Evolutionary conservation across 2,113 vertebrate species (phyloP).

Genomic region (Xenopus tropicalis): DNA sequence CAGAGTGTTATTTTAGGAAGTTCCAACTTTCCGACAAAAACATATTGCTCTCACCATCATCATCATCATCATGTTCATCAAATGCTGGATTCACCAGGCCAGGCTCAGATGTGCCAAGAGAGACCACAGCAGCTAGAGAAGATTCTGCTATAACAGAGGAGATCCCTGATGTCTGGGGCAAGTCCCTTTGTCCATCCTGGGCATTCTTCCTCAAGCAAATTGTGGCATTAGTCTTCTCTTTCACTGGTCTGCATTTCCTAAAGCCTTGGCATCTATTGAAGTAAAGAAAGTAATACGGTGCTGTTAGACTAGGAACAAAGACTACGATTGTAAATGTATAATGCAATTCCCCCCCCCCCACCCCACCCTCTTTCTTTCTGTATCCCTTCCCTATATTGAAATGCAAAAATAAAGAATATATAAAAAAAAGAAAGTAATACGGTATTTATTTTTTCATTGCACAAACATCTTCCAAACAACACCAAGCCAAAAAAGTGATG

Average conservation of each 20-base stretch:
- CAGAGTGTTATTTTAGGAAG: too few species aligned
- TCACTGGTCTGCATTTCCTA: conserved; percentile 72
- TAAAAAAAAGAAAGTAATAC: too few species aligned
- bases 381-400: too few species aligned
- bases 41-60: conserved; percentile 71
- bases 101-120: conserved; percentile 66
- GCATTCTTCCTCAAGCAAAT: conserved; percentile 66
- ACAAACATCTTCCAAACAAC: too few species aligned
- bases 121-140: conserved; percentile 53
- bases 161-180: conserved; percentile 13
- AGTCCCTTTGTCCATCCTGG: conserved; percentile 44
- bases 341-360: too few species aligned
- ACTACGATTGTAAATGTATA: too few species aligned
- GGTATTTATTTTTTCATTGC: too few species aligned
- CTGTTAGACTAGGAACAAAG: too few species aligned
- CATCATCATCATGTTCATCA: conserved; percentile 75
- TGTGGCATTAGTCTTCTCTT: conserved; percentile 70
- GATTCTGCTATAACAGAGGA: conserved; percentile 50
- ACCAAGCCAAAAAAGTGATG: too few species aligned
- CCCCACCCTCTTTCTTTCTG: too few species aligned
- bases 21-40: too few species aligned
- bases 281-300: conserved; percentile 34
- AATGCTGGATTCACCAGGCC: conserved; percentile 84
- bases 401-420: too few species aligned
- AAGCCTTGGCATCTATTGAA: conserved; percentile 76